Conservation (phyloP, 2,113 vertebrate genomes). For the Donacobius atricapilla region DNA sequence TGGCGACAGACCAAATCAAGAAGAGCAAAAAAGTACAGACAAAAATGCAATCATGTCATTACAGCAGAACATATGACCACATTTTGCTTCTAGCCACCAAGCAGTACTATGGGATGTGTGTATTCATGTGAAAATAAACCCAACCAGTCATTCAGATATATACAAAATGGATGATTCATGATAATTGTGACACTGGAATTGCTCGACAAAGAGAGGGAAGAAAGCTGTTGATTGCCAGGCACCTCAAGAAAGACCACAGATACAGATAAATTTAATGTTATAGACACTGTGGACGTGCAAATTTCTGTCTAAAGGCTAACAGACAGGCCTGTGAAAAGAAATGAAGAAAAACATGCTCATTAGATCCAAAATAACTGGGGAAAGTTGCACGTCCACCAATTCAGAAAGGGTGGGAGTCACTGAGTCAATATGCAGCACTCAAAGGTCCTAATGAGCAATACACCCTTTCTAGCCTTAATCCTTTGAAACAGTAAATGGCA, state of each 20-base stretch:
- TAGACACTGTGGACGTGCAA: neutral
- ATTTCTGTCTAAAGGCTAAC: neutral
- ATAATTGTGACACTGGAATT: neutral
- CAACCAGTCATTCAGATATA: neutral
- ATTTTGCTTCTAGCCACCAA: constrained; percentile 33
- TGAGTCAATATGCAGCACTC: neutral
- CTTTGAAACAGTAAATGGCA: neutral
- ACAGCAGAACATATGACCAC: neutral
- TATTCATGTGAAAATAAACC: constrained; percentile 41
- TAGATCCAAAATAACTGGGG: neutral
- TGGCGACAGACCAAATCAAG: neutral
- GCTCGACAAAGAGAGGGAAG: constrained; percentile 6
- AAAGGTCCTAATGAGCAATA: neutral
- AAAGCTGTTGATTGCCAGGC: constrained; percentile 31
- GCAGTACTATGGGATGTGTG: neutral
- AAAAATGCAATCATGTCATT: constrained; percentile 26
- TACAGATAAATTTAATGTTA: constrained; percentile 1
- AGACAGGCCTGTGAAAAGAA: neutral
- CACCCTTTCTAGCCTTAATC: neutral
- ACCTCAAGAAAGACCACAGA: constrained; percentile 37
- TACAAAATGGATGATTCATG: constrained; percentile 50
- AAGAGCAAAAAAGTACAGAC: neutral
- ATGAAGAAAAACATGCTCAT: neutral
- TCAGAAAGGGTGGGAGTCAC: neutral
- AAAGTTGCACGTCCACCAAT: neutral